Conservation (phyloP, 2,888 invertebrate genomes). For the Ornithoptera alexandrae region DNA sequence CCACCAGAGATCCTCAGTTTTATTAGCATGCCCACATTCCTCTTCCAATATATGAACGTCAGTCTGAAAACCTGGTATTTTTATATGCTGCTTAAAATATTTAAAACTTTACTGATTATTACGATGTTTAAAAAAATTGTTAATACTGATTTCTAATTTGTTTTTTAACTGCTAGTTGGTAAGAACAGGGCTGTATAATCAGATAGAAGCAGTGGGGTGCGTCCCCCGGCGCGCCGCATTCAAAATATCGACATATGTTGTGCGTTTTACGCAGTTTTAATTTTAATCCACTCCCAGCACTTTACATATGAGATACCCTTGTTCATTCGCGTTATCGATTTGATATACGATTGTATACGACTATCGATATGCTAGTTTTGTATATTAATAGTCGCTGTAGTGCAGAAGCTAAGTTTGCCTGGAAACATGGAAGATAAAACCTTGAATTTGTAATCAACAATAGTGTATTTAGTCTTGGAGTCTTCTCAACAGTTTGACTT, state of each 20-base stretch:
- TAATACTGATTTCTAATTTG: slow-evolving; percentile 18
- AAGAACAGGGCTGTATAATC: slow-evolving; percentile 49
- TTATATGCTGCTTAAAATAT: no score
- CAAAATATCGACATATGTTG: slow-evolving; percentile 60
- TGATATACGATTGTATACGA: slow-evolving; percentile 4
- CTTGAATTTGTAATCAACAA: no score
- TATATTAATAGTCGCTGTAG: no score
- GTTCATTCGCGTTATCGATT: slow-evolving; percentile 26
- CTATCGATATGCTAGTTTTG: slow-evolving; percentile 1
- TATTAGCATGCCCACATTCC: no score
- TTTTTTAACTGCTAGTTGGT: slow-evolving; percentile 35
- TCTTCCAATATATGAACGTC: no score
- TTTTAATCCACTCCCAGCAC: slow-evolving; percentile 60
- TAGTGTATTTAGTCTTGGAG: not conserved
- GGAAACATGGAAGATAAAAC: no score
- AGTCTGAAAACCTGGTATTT: no score
- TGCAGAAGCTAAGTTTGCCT: no score
- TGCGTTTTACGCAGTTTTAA: slow-evolving; percentile 66
- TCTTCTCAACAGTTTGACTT: not conserved
- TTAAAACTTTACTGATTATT: no score
- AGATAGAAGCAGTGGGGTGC: slow-evolving; percentile 42
- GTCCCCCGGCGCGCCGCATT: slow-evolving; percentile 37
- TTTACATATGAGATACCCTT: slow-evolving; percentile 30
- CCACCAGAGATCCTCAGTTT: no score
- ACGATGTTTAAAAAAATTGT: not conserved